Conservation (phyloP, 2,113 vertebrate species). For the Azemiops feae region DNA sequence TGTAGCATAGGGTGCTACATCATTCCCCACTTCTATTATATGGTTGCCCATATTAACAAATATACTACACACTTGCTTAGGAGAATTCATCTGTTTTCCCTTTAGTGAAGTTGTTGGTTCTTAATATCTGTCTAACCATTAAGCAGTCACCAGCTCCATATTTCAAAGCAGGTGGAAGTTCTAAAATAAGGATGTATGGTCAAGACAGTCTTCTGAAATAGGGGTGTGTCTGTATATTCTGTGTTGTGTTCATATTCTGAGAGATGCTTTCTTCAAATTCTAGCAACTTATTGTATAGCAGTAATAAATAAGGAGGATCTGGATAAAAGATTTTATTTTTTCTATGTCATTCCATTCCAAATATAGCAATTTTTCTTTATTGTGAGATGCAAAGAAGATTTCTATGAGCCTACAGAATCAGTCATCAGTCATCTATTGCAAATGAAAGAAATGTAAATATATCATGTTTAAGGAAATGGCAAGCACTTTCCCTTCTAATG, state of each 20-base stretch:
- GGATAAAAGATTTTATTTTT: slow-evolving; percentile 19
- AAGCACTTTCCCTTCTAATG: background rate
- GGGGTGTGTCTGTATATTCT: background rate
- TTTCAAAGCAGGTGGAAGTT: background rate
- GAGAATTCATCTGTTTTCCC: background rate
- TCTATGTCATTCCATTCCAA: background rate
- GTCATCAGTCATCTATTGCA: background rate
- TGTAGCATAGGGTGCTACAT: background rate
- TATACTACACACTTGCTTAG: background rate
- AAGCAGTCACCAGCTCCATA: background rate
- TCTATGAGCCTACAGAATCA: background rate
- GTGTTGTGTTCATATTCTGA: background rate
- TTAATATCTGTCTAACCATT: background rate
- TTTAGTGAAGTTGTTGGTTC: background rate
- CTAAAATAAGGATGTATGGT: background rate
- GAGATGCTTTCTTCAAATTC: background rate
- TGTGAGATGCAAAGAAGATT: slow-evolving; percentile 12
- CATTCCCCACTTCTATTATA: background rate
- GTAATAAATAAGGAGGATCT: slow-evolving; percentile 20
- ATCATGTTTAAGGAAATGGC: background rate
- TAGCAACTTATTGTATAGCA: background rate
- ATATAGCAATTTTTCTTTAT: slow-evolving; percentile 10
- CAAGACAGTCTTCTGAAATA: background rate
- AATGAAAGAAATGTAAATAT: background rate
- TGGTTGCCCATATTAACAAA: background rate